Percentiles rank a stretch among this genome's conserved stretches.
phyloP scores from a whole-genome alignment of 2,797 vertebrate genomes.

The Lagorchestes hirsutus region DNA sequence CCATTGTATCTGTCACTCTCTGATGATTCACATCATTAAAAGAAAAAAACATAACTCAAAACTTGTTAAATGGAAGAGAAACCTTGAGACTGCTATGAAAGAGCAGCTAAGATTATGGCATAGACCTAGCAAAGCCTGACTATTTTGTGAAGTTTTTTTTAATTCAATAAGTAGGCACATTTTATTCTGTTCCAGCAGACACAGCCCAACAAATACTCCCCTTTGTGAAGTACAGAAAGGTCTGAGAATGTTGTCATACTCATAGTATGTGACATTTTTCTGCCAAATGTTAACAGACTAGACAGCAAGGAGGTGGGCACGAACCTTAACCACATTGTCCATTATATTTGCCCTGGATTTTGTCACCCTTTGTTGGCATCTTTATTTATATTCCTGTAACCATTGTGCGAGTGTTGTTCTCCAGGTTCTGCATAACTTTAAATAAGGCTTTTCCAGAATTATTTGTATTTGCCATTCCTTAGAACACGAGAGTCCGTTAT shows the following conservation, averaged over 20 bases:
- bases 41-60: neutral
- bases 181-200: neutral
- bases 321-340: neutral
- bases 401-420: neutral
- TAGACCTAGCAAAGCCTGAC: neutral
- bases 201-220: neutral
- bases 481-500: neutral
- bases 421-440: neutral
- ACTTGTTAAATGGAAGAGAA: neutral
- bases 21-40: constrained; percentile 13
- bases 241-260: neutral
- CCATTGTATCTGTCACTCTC: constrained; percentile 17
- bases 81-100: neutral
- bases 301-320: neutral
- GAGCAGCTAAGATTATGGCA: neutral
- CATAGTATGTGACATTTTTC: neutral
- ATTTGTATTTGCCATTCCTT: neutral
- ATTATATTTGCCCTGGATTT: neutral
- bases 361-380: neutral
- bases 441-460: neutral
- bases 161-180: neutral
- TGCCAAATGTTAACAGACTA: neutral
- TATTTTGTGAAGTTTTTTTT: neutral
- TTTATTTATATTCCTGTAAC: neutral
- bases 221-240: neutral